Evolutionary conservation across 92 coral and sea anemone species (phyloP).

Genomic region (Micromussa lordhowensis): DNA sequence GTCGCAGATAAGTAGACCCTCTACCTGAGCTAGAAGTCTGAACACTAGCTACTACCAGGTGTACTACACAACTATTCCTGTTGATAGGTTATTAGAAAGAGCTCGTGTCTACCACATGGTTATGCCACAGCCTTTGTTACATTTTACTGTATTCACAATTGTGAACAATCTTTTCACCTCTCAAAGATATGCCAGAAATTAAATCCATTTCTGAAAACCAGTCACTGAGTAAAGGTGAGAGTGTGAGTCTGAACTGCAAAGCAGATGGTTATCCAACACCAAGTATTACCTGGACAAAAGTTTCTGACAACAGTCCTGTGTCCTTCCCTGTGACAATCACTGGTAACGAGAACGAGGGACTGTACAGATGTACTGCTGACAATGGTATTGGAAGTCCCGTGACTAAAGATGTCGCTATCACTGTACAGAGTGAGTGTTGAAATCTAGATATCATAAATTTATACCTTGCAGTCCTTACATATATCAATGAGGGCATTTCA

Average conservation of each 20-base stretch:
- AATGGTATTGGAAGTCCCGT: slow-evolving; percentile 42
- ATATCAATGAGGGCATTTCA: too few relatives aligned
- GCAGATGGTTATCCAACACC: slow-evolving; percentile 55
- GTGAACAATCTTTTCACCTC: not conserved
- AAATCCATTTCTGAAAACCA: slow-evolving; percentile 24
- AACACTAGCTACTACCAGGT: too few relatives aligned
- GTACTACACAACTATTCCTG: too few relatives aligned
- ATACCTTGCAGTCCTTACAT: not conserved
- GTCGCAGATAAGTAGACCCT: too few relatives aligned
- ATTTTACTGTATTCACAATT: not conserved
- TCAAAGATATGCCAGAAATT: slow-evolving; percentile 35
- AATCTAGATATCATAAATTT: not conserved
- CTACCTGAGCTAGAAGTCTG: too few relatives aligned
- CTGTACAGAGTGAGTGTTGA: slow-evolving; percentile 24
- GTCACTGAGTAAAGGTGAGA: slow-evolving; percentile 22
- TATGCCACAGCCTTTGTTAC: too few relatives aligned
- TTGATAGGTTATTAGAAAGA: too few relatives aligned
- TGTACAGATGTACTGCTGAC: slow-evolving; percentile 42
- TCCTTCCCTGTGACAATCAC: slow-evolving; percentile 14
- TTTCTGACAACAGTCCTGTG: not conserved
- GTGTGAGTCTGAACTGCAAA: slow-evolving; percentile 42
- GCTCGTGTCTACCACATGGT: too few relatives aligned
- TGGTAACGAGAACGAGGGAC: slow-evolving; percentile 22
- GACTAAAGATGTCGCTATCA: not conserved
- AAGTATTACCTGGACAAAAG: slow-evolving; percentile 34